Conservation (phyloP, 2,888 invertebrate genomes). For the Xestia ashworthii region DNA sequence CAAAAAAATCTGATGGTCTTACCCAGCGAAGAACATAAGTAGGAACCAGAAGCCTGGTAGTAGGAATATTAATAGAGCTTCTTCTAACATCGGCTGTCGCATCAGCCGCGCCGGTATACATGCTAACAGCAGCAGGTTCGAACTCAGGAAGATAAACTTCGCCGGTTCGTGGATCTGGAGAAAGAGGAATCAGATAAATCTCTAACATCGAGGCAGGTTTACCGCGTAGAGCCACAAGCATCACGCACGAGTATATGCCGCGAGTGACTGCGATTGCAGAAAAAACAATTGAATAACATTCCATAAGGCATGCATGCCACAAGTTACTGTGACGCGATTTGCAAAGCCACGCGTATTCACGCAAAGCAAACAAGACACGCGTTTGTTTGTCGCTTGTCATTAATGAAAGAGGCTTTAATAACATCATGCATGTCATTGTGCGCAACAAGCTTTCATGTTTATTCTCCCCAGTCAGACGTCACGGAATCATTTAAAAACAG, state of each 20-base stretch:
- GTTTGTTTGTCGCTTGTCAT: neutral
- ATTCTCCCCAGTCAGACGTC: too few relatives aligned
- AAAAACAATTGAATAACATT: neutral
- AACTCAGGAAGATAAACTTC: slow-evolving; percentile 97
- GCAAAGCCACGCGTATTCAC: neutral
- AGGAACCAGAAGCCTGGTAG: slow-evolving; percentile 99
- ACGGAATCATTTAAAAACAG: neutral
- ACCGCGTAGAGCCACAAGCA: neutral
- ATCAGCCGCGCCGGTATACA: slow-evolving; percentile 96
- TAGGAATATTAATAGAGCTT: slow-evolving; percentile 97
- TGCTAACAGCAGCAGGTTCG: slow-evolving; percentile 96
- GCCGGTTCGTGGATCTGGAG: slow-evolving; percentile 97
- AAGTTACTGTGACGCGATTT: neutral
- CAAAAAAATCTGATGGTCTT: slow-evolving; percentile 62
- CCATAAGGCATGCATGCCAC: neutral
- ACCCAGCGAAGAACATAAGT: slow-evolving; percentile 99
- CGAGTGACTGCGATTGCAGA: neutral
- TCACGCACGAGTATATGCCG: neutral
- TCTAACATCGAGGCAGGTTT: neutral
- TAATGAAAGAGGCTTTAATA: neutral
- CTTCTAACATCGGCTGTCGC: slow-evolving; percentile 95
- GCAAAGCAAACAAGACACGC: neutral
- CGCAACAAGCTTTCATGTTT: too few relatives aligned
- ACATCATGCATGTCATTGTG: neutral
- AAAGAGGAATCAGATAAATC: slow-evolving; percentile 19